Conservation (phyloP, 2,797 vertebrate genomes). For the Dromococcyx pavoninus region DNA sequence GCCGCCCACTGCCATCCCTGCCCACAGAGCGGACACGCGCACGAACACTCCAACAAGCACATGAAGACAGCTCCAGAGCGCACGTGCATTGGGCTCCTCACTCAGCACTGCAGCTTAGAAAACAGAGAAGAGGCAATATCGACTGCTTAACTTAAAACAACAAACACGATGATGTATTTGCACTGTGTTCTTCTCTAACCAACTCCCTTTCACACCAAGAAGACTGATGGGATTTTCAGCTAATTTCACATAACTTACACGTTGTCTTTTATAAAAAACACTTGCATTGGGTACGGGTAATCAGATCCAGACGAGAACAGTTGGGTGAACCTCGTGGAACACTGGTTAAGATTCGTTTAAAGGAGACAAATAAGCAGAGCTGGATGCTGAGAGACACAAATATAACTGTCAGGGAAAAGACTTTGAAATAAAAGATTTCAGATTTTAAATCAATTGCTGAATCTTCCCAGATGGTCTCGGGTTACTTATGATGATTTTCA, state of each 20-base stretch:
- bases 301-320: background rate
- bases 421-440: background rate
- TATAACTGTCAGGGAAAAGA: background rate
- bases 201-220: background rate
- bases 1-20: background rate
- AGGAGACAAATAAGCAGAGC: background rate
- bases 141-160: background rate
- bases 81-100: fast-evolving
- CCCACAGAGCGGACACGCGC: background rate
- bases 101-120: fast-evolving
- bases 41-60: background rate
- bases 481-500: background rate
- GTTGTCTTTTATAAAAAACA: background rate
- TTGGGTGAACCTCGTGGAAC: background rate
- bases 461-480: background rate
- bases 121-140: fast-evolving
- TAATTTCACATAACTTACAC: background rate
- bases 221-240: background rate
- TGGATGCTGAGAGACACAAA: background rate
- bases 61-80: fast-evolving
- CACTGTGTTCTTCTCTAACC: background rate
- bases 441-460: background rate
- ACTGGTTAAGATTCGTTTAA: background rate
- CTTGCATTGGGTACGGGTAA: background rate
- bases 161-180: background rate